These are phyloP conservation scores for Embidobia sp. DNA, from an alignment of 2,888 invertebrate genomes.

Conservation along the genomic window DNA sequence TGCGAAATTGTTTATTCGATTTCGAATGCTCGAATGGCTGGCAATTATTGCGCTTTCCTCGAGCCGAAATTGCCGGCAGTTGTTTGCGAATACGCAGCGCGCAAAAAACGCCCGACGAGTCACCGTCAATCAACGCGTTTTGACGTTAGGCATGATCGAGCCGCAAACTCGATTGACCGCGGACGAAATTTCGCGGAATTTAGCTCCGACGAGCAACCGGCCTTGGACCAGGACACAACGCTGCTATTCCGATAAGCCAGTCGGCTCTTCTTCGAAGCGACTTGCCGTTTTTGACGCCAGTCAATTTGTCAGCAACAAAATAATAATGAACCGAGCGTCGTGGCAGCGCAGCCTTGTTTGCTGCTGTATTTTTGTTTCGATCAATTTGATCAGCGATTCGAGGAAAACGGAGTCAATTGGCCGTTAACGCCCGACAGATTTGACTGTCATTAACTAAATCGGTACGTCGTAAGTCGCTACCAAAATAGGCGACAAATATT, in stretches of 20 bases:
- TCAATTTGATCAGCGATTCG: constrained; percentile 34
- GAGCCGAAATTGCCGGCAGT: too few relatives aligned
- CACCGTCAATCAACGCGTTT: constrained; percentile 74
- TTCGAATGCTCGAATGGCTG: background rate
- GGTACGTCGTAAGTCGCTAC: too few relatives aligned
- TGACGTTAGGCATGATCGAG: constrained; percentile 68
- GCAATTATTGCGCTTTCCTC: too few relatives aligned
- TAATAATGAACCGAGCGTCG: too few relatives aligned
- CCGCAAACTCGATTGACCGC: constrained; percentile 76
- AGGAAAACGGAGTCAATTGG: constrained; percentile 56
- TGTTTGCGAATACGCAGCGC: background rate
- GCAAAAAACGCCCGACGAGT: constrained; percentile 71
- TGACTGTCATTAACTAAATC: constrained; percentile 58
- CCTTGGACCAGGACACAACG: constrained; percentile 55
- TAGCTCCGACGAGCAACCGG: background rate
- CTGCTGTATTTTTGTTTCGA: constrained; percentile 21
- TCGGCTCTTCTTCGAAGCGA: constrained; percentile 5
- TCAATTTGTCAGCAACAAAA: too few relatives aligned
- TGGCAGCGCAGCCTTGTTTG: background rate
- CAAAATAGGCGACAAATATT: too few relatives aligned
- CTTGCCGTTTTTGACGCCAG: too few relatives aligned
- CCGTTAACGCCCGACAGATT: constrained; percentile 44
- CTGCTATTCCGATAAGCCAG: constrained; percentile 70
- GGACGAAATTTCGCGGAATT: constrained; percentile 63
- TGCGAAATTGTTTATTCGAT: constrained; percentile 3